Evolutionary conservation across 2,888 invertebrate species (phyloP), one percentile per base, ranked within the genome.

Genomic region (Parelbella ahira): DNA sequence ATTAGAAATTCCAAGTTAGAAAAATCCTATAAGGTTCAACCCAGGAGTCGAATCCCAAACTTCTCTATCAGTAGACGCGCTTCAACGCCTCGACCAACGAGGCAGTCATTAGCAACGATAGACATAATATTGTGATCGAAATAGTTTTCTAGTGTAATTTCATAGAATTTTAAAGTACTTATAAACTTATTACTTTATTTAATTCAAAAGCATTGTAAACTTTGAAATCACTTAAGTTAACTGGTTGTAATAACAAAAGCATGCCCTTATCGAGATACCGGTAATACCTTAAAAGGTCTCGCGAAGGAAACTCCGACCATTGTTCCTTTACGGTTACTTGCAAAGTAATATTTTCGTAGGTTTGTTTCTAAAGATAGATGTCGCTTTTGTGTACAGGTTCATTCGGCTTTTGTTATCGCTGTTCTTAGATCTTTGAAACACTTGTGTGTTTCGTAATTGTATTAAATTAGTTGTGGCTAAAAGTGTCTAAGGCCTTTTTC

Each of bases 201-300:
- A 3, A 15, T 15, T 15, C 4, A 15, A 2, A 2, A 15, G 4
- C 15, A n/a, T n/a, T n/a, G n/a, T n/a, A n/a, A n/a, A n/a, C n/a
- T n/a, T n/a, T n/a, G n/a, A n/a, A n/a, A n/a, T 15, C 15, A 15
- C 15, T 15, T 15, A 15, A 15, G 4, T 15, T 23, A 9, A 24
- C 15, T 12, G 4, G 11, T 20, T n/a, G n/a, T 12, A 10, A 8
- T 21, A 28, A 37, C 28, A 28, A 37, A 28, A 28, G 6, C 3
- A 8, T 9, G 8, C 12, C 4, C 15, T 37, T 13, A 37, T 37
- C 21, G 4, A 29, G 8, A n/a, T n/a, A n/a, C n/a, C n/a, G n/a
- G 8, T 13, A 15, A 20, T 29, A 38, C 23, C 29, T 9, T 38
- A 29, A 29, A 38, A 38, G 29, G 10, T 37, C 21, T 23, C 21